These are phyloP conservation scores for Ramphastos sulfuratus DNA, from an alignment of 2,113 vertebrate genomes.

Conservation along the genomic window DNA sequence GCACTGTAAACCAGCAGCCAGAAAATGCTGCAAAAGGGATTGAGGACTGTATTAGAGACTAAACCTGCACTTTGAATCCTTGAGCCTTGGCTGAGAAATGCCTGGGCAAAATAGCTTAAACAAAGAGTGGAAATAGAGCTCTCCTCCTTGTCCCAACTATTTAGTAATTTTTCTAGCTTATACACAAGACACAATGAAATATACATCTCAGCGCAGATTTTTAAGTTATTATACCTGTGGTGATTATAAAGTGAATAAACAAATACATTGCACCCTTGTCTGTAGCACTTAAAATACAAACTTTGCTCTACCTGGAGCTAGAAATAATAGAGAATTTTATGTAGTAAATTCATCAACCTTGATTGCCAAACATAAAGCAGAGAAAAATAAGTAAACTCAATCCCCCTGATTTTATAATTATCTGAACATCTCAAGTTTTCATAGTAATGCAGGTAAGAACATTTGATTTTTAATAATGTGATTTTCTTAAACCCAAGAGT, in stretches of 20 bases:
- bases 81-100: not conserved
- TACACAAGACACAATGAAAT: not conserved
- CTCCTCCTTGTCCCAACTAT: not conserved
- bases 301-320: not conserved
- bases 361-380: not conserved
- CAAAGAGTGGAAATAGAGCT: not conserved
- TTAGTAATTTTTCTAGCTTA: not conserved
- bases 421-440: not conserved
- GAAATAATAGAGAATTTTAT: not conserved
- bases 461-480: not conserved
- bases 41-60: not conserved
- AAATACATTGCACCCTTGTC: not conserved
- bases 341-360: not conserved
- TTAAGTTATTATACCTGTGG: not conserved
- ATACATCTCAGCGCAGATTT: not conserved
- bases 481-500: not conserved
- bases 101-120: not conserved
- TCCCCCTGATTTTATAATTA: not conserved
- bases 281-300: not conserved
- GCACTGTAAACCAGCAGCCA: not conserved
- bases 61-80: not conserved
- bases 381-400: not conserved
- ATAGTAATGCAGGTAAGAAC: not conserved
- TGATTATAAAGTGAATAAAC: conserved; percentile 12
- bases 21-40: not conserved